A percentile compares a stretch with the other conserved stretches of the same genome.
These are phyloP conservation scores for Belonocnema kinseyi DNA, from an alignment of 1,140 invertebrate species.

Conservation along the genomic window DNA sequence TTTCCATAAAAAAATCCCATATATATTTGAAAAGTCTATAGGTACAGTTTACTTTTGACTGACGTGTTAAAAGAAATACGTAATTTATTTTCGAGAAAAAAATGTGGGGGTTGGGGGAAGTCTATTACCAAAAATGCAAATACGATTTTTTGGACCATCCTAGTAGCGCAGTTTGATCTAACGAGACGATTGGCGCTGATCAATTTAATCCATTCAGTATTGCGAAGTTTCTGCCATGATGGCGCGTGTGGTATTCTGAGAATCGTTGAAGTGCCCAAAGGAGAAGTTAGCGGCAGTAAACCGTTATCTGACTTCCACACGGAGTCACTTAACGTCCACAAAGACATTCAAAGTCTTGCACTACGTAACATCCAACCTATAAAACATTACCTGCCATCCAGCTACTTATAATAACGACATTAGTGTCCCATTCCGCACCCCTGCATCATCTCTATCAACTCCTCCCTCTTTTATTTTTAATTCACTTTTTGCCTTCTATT, in stretches of 20 bases:
- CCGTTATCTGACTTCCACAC: slow-evolving; percentile 65
- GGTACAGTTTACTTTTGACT: no score
- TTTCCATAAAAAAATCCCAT: no score
- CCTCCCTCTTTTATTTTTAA: not conserved
- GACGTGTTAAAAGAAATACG: no score
- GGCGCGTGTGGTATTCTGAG: not conserved
- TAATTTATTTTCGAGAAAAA: no score
- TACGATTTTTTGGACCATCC: not conserved
- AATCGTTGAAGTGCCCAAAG: slow-evolving; percentile 33
- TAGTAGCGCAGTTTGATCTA: not conserved
- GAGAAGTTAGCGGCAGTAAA: slow-evolving; percentile 56
- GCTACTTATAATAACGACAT: slow-evolving; percentile 64
- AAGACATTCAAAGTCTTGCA: slow-evolving; percentile 57
- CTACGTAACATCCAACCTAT: slow-evolving; percentile 52
- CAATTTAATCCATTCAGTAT: slow-evolving; percentile 13
- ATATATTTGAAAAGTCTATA: no score
- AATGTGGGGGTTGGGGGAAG: no score
- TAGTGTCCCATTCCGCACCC: slow-evolving; percentile 35
- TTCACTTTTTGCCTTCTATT: no score
- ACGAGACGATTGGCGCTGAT: not conserved
- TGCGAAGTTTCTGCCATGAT: slow-evolving; percentile 25
- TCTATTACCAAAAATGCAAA: no score
- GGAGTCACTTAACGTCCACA: slow-evolving; percentile 65
- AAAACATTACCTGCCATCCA: slow-evolving; percentile 56
- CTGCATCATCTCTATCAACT: not conserved